A percentile compares a stretch with the other conserved stretches of the same genome.
phyloP scores from a whole-genome alignment of 2,888 invertebrate genomes.

The Erynnis tages region DNA sequence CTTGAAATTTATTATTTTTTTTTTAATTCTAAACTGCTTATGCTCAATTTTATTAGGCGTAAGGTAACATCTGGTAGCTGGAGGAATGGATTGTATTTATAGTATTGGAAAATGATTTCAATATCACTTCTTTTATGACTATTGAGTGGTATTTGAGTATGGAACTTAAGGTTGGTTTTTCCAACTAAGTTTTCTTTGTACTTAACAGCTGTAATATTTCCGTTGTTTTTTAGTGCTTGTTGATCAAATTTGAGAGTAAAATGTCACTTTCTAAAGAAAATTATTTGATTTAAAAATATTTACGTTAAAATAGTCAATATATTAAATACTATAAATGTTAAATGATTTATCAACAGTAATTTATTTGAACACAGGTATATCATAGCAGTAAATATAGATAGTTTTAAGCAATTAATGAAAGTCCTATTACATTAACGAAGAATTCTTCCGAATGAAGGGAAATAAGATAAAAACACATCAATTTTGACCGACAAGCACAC shows the following conservation, averaged over 20 bases:
- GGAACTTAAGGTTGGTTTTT: conserved; percentile 41
- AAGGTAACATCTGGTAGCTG: conserved; percentile 53
- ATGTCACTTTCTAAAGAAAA: not conserved
- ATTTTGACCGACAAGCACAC: conserved; percentile 17
- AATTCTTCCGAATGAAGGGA: too few species aligned
- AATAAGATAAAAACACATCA: too few species aligned
- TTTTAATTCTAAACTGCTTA: conserved; percentile 70
- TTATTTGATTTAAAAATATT: too few species aligned
- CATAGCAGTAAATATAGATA: too few species aligned
- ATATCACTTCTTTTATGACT: conserved; percentile 35
- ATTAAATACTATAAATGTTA: too few species aligned
- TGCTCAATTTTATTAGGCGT: conserved; percentile 77
- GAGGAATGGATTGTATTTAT: conserved; percentile 47
- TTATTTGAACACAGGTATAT: too few species aligned
- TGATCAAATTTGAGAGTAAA: conserved; percentile 30
- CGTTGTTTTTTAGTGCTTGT: conserved; percentile 30
- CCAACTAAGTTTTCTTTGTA: conserved; percentile 33
- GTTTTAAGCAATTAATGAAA: too few species aligned
- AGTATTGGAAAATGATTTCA: conserved; percentile 36
- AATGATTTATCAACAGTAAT: too few species aligned
- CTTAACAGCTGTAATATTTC: conserved; percentile 37
- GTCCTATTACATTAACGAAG: too few species aligned
- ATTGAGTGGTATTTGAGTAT: conserved; percentile 37
- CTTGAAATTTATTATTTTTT: conserved; percentile 59
- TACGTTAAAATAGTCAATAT: too few species aligned